Base-by-base conservation (phyloP, 1,140 invertebrate genomes). In the Coboldia fuscipes region DNA sequence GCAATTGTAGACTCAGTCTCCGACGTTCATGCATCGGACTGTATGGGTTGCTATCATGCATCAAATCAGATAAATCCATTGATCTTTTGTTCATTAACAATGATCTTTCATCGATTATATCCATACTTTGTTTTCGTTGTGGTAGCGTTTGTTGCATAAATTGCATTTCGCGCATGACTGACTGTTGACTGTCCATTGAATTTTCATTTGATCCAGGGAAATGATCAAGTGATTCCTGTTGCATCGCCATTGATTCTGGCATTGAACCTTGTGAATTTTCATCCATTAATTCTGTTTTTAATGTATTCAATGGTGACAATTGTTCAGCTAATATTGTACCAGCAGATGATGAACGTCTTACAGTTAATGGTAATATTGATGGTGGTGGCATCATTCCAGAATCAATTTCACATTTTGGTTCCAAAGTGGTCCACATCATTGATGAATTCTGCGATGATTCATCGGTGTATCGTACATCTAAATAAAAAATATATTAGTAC, bases 201-300 rank as follows among this genome's bases (percentile, higher is more conserved):
- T 44, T 42, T 17, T 44, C 42, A 21, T 13, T 30, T 6, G 14
- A 13, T 9, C 2, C 16, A 14, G 18, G 30, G 16, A 35, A 22
- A 13, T 15, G 22, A 14, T 36, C 35, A 3, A 36, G 14, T 30
- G 29, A 3, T 22, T 26, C 24, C 14, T 32, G 15, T 15, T 36
- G 12, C 27, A 20, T 36, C 9, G 22, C 12, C 16, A 23, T 47
- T 0, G 54, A 52, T 16, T 58, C 57, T 6, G 58, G 39, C 18
- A 68, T 51, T 29, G 63, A 67, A 36, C 60, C 62, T 33, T 75
- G 69, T 39, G 69, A 75, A 37, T 62, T 69, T 37, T 79, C 75
- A 44, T 79, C 75, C 2, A 70, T 46, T 2, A 69, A 56, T 51
- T 80, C 75, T 24, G 72, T 73, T 46, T 80, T 80, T 14, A 79